Percentiles rank a stretch among this genome's conserved stretches.
phyloP scores from a whole-genome alignment of 2,888 invertebrate species.

The Chironomus tentans region DNA sequence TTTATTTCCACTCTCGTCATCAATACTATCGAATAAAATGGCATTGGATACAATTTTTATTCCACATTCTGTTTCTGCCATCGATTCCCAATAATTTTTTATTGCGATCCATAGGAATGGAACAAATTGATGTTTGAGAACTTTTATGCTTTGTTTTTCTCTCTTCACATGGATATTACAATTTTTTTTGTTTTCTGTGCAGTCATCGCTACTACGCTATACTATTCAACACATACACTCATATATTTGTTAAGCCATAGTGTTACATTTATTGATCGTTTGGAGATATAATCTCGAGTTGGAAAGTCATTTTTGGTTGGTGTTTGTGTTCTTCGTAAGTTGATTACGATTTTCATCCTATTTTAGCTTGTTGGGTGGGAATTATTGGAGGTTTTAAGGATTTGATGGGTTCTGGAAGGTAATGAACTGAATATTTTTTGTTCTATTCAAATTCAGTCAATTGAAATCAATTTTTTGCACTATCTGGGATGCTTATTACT shows the following conservation, averaged over 20 bases:
- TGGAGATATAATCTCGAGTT: background rate
- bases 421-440: too few relatives aligned
- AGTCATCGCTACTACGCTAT: background rate
- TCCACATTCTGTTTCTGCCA: background rate
- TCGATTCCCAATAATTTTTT: conserved; percentile 25
- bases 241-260: background rate
- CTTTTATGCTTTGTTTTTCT: conserved; percentile 25
- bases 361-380: too few relatives aligned
- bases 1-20: background rate
- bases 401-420: too few relatives aligned
- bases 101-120: conserved; percentile 8
- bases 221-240: background rate
- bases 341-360: too few relatives aligned
- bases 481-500: too few relatives aligned
- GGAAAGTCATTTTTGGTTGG: background rate
- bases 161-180: background rate
- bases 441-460: too few relatives aligned
- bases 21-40: background rate
- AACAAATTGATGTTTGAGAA: conserved; percentile 24
- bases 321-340: too few relatives aligned
- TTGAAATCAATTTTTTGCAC: too few relatives aligned
- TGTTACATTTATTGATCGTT: conserved; percentile 20
- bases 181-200: background rate
- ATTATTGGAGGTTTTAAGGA: too few relatives aligned
- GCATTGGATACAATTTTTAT: background rate